Base-by-base conservation (phyloP, 2,113 vertebrate species). In the Apus apus region DNA sequence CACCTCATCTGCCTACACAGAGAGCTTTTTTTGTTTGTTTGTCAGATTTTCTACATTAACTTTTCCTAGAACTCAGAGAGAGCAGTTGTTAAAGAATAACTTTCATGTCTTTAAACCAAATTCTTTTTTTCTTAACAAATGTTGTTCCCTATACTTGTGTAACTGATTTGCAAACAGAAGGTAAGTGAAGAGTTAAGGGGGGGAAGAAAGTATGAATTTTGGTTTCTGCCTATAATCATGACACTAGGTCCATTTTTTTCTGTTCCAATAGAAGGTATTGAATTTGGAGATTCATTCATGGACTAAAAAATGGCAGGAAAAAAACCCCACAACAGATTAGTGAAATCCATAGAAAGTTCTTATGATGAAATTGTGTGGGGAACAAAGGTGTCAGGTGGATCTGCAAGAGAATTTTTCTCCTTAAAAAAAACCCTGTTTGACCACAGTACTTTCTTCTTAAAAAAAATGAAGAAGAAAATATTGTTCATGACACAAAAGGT, bases 1-100 rank as follows among this genome's bases (percentile, higher is more conserved):
- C 80, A 95, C 94, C 96, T 97, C 92, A 53, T 85, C 96, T 97
- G 92, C 96, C 95, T 88, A 97, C 94, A 71, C 18, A 22, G 61
- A 56, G 77, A 81, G 80, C 81, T 94, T 96, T 93, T 94, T 85
- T 80, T 90, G 79, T 92, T 93, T 96, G 79, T 87, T 96, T 95
- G 91, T 93, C 92, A 87, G 51, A 75, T 64, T 64, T 56, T 94
- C 87, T 38, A 3, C 9, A 8, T 3, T 3, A 94, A 95, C 85
- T 93, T 94, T 74, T 62, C 65, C 79, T 64, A 54, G 57, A 93
- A 80, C 64, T 92, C 18, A 0, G 48, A 58, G 60, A 50, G 75
- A 72, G 27, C 10, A 34, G 29, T 30, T 66, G 29, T 56, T 61
- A 25, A 87, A 73, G 60, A 89, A 20, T 11, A 64, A 68, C n/a